Evolutionary conservation across 2,888 invertebrate species (phyloP).

Genomic region (Cyclophora albipunctata): DNA sequence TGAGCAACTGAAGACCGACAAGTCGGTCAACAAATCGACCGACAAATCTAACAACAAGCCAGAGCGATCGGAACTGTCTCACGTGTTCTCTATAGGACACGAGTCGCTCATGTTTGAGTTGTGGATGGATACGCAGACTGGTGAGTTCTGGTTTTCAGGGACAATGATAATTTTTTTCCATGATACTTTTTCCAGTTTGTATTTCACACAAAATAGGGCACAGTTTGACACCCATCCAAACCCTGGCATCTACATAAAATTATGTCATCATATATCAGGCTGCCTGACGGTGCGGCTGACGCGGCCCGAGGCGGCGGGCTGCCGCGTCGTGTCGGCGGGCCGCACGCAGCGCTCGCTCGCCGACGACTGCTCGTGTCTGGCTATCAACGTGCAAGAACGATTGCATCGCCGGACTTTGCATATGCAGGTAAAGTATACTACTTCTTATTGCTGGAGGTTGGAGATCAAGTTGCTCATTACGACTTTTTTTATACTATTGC

Average conservation of each 20-base stretch:
- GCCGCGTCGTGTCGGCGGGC: constrained; percentile 68
- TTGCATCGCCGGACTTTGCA: constrained; percentile 73
- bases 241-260: too few species aligned
- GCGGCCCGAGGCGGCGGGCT: constrained; percentile 66
- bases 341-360: constrained; percentile 56
- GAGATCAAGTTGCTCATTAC: too few species aligned
- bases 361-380: constrained; percentile 58
- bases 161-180: too few species aligned
- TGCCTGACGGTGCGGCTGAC: constrained; percentile 64
- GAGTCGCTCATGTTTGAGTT: constrained; percentile 77
- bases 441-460: too few species aligned
- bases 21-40: constrained; percentile 12
- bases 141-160: constrained; percentile 19
- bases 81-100: constrained; percentile 77
- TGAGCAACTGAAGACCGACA: neutral
- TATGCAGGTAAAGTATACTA: constrained; percentile 51
- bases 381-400: constrained; percentile 74
- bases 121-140: constrained; percentile 72
- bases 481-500: too few species aligned
- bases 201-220: too few species aligned
- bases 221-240: too few species aligned
- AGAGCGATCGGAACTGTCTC: constrained; percentile 42
- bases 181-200: too few species aligned
- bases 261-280: constrained; percentile 32
- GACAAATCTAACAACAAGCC: constrained; percentile 15